Evolutionary conservation across 2,888 invertebrate species (phyloP), one percentile per base, ranked within the genome.

Genomic region (Drosophila prolongata): DNA sequence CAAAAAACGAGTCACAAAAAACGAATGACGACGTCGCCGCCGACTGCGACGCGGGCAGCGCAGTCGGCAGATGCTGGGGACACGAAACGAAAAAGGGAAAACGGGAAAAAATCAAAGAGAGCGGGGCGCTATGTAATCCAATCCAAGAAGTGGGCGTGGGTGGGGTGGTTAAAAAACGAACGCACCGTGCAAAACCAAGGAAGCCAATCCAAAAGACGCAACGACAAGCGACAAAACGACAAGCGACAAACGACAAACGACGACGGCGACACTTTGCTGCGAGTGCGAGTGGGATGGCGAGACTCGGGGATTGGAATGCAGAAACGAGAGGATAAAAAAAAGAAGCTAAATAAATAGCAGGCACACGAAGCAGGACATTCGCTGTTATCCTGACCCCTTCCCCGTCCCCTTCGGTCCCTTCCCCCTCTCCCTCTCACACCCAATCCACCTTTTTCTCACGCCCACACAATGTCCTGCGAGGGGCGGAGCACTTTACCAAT

Each of bases 191-290:
- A 47, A 79, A 84, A 58, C 69, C 79, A 70, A 55, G 77, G 83
- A 87, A 87, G 78, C 83, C 83, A 83, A 87, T 87, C 87, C 87
- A 83, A 78, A 76, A 78, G 79, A 87, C 77, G 85, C 80, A 87
- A 73, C 78, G 76, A 65, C 66, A 77, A 69, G 67, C 64, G 69
- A 65, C 76, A 49, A 54, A 76, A 59, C 59, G 69, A 46, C 40
- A 49, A 64, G 42, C 56, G 73, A 52, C 58, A 47, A 57, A 61
- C 55, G 72, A 50, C 57, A 46, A 54, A 61, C 38, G 68, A 55
- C 54, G 72, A 72, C 65, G 79, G 81, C 85, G 86, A 84, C 84
- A 82, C 72, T 88, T 55, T 78, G 58, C 72, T 14, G 57, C 50
- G 47, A 62, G 73, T 40, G 71, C 72, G 70, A 70, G 35, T 30